Evolutionary conservation across 2,888 invertebrate species (phyloP), one percentile per base, ranked within the genome.

Genomic region (Microctonus aethiopoides): DNA sequence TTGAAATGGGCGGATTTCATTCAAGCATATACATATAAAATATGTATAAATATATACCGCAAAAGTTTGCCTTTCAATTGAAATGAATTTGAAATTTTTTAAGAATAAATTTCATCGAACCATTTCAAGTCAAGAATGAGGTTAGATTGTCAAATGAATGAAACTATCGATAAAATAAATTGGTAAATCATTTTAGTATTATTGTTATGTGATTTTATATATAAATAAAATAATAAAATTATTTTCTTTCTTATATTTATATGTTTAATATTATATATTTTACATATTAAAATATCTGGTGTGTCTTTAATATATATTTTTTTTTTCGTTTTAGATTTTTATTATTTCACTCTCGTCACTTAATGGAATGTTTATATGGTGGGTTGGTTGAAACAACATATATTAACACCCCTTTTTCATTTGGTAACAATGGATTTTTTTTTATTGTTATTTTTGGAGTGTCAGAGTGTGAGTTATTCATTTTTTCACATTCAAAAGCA

Each of bases 61-160:
- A n/a, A n/a, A 46, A 46, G n/a, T 20, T 20, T 13, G 16, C 16
- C 26, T 39, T 56, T 36, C 13, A 13, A 29, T 61, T 11, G 34
- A 20, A 29, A 54, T 61, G 54, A 61, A 67, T 67, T 60, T 67
- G 29, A 51, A 51, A 67, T 67, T 61, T 41, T 36, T 9, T 22
- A 20, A 34, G 60, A 60, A 67, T 67, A 67, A 67, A 67, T 67
- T 67, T 67, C n/a, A 22, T 36, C 20, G 60, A 32, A 59, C 16
- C 16, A n/a, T n/a, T n/a, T n/a, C n/a, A n/a, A n/a, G n/a, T n/a
- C n/a, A n/a, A 59, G 29, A 22, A n/a, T n/a, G 11, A 4, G 56
- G 56, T 56, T 26, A 10, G 26, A 26, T 56, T 56, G 24, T 29
- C 29, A 56, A 26, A 56, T 56, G 26, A 13, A n/a, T 29, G n/a